Evolutionary conservation across 2,113 vertebrate species (phyloP), one percentile per base, ranked within the genome.

Genomic region (Carassius carassius): DNA sequence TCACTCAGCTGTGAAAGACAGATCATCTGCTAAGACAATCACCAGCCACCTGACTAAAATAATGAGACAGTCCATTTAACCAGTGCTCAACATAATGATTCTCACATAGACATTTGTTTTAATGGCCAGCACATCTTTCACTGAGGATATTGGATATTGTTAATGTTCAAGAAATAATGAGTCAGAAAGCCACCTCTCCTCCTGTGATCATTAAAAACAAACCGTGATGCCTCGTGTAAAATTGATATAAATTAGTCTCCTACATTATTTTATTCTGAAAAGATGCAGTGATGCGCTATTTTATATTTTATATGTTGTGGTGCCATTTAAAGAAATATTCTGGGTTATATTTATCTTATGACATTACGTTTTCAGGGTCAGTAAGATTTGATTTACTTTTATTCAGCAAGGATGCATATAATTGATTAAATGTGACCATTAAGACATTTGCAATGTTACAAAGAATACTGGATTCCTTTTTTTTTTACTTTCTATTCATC

Each of bases 1-100:
- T 75, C 58, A 32, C 37, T 0, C 65, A 63, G 79, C 60, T 83
- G 78, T 87, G 65, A 82, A 86, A 75, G 76, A 86, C 88, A 63
- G 83, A 84, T 86, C 51, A 88, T 84, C 77, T 63, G 81, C 88
- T 86, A 69, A 91, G 92, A 93, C 90, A 92, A 93, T 93, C 92
- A 90, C 86, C 60, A 49, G 75, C 23, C 49, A 82, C 79, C 73
- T 85, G 65, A 69, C 82, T 54, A 41, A 21, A 51, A 56, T 56
- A 79, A 73, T 83, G 74, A 74, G 25, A 69, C 83, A 56, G 74
- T 85, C 29, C 35, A 23, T 63, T 62, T 63, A 63, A 44, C 56
- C n/a, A 62, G 54, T 13, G 21, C 13, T 10, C 37, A 32, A 58
- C 25, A 58, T 35, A 58, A 77, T 12, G 51, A 58, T 35, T n/a